phyloP scores from a whole-genome alignment of 2,797 vertebrate genomes.

The Nothura maculosa region DNA sequence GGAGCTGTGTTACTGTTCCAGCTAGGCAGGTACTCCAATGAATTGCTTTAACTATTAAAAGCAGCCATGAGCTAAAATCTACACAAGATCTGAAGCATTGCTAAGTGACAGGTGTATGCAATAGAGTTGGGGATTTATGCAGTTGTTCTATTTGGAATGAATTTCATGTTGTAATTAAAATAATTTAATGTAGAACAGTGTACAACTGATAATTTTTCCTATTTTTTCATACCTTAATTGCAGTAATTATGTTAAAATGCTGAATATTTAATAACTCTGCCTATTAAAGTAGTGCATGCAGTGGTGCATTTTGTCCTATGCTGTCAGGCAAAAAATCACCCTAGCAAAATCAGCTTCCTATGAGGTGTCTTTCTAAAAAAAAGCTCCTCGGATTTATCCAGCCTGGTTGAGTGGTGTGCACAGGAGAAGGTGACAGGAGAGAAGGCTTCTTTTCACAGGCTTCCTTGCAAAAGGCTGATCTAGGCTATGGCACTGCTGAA shows the following conservation, averaged over 20 bases:
- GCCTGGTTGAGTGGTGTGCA: background rate
- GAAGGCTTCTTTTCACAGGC: background rate
- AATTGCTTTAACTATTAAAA: background rate
- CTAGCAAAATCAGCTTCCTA: background rate
- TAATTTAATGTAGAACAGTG: background rate
- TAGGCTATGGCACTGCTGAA: background rate
- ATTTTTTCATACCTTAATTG: background rate
- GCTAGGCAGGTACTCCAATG: background rate
- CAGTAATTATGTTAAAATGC: conserved; percentile 1
- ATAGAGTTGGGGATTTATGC: background rate
- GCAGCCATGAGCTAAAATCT: background rate
- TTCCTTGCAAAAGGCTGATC: background rate
- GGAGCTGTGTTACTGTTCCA: background rate
- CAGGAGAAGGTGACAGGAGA: background rate
- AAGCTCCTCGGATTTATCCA: background rate
- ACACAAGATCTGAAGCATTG: background rate
- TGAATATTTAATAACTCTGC: background rate
- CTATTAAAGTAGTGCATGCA: background rate
- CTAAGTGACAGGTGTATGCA: background rate
- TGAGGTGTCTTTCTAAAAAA: background rate
- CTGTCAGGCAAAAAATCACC: background rate
- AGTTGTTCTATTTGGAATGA: background rate
- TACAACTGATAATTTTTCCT: background rate
- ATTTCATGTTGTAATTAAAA: background rate
- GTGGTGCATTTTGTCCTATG: background rate